Percentiles rank a stretch among this genome's conserved stretches.
Conservation (phyloP, 2,888 invertebrate species). For the Megalurothrips usitatus region DNA sequence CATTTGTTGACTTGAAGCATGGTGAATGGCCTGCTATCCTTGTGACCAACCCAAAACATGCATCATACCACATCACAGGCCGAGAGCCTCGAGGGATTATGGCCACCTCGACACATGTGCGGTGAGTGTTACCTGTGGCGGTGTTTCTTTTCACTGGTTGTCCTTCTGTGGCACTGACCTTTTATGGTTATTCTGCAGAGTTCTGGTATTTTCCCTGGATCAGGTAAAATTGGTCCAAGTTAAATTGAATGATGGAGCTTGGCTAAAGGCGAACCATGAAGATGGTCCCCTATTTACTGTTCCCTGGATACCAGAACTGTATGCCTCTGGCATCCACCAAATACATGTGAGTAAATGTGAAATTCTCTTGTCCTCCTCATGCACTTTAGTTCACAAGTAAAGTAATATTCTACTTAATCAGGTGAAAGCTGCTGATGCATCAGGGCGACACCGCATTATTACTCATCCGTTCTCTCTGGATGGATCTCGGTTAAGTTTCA, state of each 20-base stretch:
- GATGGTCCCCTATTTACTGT: slow-evolving; percentile 68
- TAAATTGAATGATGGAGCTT: slow-evolving; percentile 60
- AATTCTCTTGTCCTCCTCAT: background rate
- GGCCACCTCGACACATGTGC: slow-evolving; percentile 68
- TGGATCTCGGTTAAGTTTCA: slow-evolving; percentile 62
- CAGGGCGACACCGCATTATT: slow-evolving; percentile 53
- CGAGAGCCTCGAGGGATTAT: slow-evolving; percentile 68
- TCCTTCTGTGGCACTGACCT: background rate
- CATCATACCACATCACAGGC: slow-evolving; percentile 64
- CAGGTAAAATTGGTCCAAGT: slow-evolving; percentile 61
- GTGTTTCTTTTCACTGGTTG: background rate
- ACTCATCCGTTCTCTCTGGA: slow-evolving; percentile 76
- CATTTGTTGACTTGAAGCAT: slow-evolving; percentile 73
- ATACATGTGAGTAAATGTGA: slow-evolving; percentile 51
- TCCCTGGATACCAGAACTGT: slow-evolving; percentile 66
- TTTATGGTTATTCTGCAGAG: slow-evolving; percentile 50
- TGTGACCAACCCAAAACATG: slow-evolving; percentile 88
- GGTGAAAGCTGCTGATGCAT: slow-evolving; percentile 57
- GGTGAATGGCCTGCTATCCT: slow-evolving; percentile 75
- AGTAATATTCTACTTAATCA: slow-evolving; percentile 42
- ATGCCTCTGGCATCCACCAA: slow-evolving; percentile 60
- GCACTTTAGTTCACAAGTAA: no score
- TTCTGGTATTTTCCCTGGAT: slow-evolving; percentile 71
- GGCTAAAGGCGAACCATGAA: slow-evolving; percentile 58
- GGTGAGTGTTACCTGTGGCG: slow-evolving; percentile 48